A percentile compares a stretch with the other conserved stretches of the same genome.
Evolutionary conservation across 2,888 invertebrate genomes (phyloP).

Genomic region (Hemistola chrysoprasaria): DNA sequence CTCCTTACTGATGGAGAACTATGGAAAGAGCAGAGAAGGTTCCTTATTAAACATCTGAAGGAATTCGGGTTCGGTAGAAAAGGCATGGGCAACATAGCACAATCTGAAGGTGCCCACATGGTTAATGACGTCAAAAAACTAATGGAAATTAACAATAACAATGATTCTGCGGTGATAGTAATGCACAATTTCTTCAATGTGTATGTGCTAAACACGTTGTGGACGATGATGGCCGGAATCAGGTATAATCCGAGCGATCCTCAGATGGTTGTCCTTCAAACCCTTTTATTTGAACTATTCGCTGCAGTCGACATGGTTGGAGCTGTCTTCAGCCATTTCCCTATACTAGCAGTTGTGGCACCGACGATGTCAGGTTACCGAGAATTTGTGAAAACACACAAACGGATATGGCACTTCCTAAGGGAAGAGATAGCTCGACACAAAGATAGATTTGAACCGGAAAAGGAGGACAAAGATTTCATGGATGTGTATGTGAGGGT

Average conservation of each 20-base stretch:
- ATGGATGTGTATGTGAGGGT: conserved; percentile 91
- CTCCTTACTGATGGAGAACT: conserved; percentile 87
- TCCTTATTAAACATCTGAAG: conserved; percentile 88
- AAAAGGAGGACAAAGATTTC: conserved; percentile 86
- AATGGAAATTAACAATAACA: conserved; percentile 49
- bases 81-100: conserved; percentile 88
- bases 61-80: conserved; percentile 92
- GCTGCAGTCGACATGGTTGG: conserved; percentile 91
- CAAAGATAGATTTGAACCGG: conserved; percentile 82
- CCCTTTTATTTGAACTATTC: conserved; percentile 86
- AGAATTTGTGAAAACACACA: conserved; percentile 86
- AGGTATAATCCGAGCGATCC: conserved; percentile 87
- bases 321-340: conserved; percentile 90
- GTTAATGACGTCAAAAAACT: conserved; percentile 75
- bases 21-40: conserved; percentile 90
- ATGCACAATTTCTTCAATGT: conserved; percentile 90
- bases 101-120: conserved; percentile 86
- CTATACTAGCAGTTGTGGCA: conserved; percentile 86
- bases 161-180: conserved; percentile 76
- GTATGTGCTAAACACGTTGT: conserved; percentile 89
- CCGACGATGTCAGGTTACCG: conserved; percentile 90
- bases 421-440: conserved; percentile 87
- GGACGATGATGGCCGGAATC: conserved; percentile 92
- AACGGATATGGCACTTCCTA: conserved; percentile 87
- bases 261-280: conserved; percentile 85